Percentiles rank a stretch among this genome's conserved stretches.
Conservation (phyloP, 2,888 invertebrate genomes). For the Pristionchus maxplancki region DNA sequence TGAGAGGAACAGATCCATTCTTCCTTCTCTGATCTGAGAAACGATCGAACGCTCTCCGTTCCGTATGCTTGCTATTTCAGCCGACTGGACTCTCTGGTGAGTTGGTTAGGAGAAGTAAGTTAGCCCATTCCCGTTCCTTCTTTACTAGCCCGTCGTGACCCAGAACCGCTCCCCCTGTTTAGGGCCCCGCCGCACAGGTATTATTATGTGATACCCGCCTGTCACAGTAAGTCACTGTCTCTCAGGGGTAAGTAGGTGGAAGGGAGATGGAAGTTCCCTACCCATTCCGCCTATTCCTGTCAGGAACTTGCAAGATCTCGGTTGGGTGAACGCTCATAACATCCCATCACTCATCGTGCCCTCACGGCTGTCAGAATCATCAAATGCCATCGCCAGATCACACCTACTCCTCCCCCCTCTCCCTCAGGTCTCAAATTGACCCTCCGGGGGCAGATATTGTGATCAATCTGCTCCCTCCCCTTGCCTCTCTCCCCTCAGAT, state of each 20-base stretch:
- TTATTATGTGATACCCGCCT: conserved; percentile 42
- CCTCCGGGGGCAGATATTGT: not conserved
- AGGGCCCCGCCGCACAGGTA: not conserved
- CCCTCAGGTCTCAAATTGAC: not conserved
- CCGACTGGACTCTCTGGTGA: no score
- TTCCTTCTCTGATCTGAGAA: not conserved
- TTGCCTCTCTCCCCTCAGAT: not conserved
- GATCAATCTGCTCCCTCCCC: conserved; percentile 6
- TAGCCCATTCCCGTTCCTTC: not conserved
- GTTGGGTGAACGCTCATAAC: not conserved
- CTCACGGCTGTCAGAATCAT: conserved; percentile 18
- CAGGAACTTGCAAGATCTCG: not conserved
- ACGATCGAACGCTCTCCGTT: no score
- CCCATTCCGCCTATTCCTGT: not conserved
- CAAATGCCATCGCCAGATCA: not conserved
- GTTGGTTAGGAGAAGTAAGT: no score
- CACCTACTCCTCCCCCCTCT: not conserved
- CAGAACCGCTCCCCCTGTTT: not conserved
- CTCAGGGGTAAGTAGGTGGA: conserved; percentile 8
- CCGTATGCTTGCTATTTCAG: no score
- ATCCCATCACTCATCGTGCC: conserved; percentile 11
- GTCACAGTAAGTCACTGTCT: conserved; percentile 9
- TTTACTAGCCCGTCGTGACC: not conserved
- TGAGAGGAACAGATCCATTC: not conserved
- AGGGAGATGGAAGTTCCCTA: not conserved